These are phyloP conservation scores for Colaptes auratus DNA, from an alignment of 2,113 vertebrate genomes.

Conservation along the genomic window DNA sequence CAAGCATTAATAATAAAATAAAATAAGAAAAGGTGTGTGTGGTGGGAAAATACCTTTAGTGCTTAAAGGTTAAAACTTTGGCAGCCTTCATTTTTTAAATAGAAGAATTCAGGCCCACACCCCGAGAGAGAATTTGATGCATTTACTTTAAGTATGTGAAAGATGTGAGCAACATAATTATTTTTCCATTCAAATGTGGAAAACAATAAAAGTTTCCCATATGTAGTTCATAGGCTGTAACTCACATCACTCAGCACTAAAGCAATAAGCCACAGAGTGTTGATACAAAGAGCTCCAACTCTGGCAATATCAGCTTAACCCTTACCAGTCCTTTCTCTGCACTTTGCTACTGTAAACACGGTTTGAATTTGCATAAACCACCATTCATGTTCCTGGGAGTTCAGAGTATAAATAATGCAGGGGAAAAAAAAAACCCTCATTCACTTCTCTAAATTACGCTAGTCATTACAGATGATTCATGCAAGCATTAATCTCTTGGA, in stretches of 20 bases:
- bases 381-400: conserved; percentile 75
- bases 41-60: conserved; percentile 28
- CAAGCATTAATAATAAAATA: conserved; percentile 43
- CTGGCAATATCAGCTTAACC: conserved; percentile 72
- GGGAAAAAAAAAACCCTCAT: conserved; percentile 66
- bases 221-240: conserved; percentile 66
- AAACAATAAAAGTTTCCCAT: conserved; percentile 76
- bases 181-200: conserved; percentile 75
- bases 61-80: conserved; percentile 60
- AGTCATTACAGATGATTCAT: conserved; percentile 82
- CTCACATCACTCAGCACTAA: conserved; percentile 62
- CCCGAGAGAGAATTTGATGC: conserved; percentile 75
- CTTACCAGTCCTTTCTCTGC: conserved; percentile 43
- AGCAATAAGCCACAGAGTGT: conserved; percentile 58
- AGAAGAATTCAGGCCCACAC: conserved; percentile 57
- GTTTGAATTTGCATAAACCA: conserved; percentile 73
- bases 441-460: conserved; percentile 78
- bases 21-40: neutral
- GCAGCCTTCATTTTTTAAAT: conserved; percentile 53
- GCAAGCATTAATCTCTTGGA: conserved; percentile 79
- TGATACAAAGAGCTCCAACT: conserved; percentile 65
- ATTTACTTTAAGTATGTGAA: conserved; percentile 67
- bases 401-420: conserved; percentile 81
- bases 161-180: conserved; percentile 69
- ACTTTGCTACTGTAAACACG: conserved; percentile 69